phyloP scores from a whole-genome alignment of 2,888 invertebrate genomes.

The Harmothoe impar region DNA sequence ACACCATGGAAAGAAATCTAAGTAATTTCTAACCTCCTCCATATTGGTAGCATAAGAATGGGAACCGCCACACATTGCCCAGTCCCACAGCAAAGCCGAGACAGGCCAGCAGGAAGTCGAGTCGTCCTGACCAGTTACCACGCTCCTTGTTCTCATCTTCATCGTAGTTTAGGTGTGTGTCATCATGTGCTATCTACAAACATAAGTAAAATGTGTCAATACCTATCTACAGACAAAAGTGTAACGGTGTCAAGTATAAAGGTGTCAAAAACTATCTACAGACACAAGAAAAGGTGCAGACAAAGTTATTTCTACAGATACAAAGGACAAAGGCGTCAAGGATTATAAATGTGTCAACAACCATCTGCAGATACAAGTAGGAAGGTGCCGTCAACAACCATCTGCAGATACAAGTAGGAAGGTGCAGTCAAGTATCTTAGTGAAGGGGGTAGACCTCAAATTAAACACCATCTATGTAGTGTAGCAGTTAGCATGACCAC shows the following conservation, averaged over 20 bases:
- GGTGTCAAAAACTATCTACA: neutral
- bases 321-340: too few species aligned
- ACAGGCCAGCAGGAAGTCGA: constrained; percentile 46
- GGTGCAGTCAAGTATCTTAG: too few species aligned
- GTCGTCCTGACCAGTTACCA: constrained; percentile 46
- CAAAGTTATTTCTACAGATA: too few species aligned
- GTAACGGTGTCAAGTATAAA: neutral
- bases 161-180: neutral
- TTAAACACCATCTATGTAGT: too few species aligned
- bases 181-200: neutral
- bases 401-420: too few species aligned
- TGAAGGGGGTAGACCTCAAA: too few species aligned
- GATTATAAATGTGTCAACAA: too few species aligned
- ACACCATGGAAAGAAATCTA: too few species aligned
- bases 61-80: constrained; percentile 48
- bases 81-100: constrained; percentile 52
- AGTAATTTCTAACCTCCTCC: neutral
- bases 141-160: constrained; percentile 48
- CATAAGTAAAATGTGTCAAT: neutral
- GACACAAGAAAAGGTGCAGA: neutral
- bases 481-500: too few species aligned
- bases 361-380: too few species aligned
- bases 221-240: neutral
- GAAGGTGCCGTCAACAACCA: too few species aligned
- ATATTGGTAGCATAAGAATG: constrained; percentile 11